These are phyloP conservation scores for Brachynemurus nebulosus DNA, from an alignment of 2,888 invertebrate genomes.

Conservation along the genomic window DNA sequence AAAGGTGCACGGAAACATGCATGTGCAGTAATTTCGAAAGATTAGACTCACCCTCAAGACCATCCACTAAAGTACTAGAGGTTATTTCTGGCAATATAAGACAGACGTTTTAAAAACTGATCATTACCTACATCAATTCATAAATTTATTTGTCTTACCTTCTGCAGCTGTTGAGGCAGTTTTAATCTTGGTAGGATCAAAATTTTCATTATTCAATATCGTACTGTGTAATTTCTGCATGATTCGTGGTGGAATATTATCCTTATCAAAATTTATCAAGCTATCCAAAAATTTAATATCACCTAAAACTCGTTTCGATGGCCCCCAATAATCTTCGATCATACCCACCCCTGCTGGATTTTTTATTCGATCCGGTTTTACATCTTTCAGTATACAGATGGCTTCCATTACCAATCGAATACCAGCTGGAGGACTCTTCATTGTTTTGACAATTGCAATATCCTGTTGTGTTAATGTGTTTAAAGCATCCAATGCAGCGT, in stretches of 20 bases:
- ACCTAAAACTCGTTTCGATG: constrained; percentile 74
- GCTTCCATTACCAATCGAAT: constrained; percentile 91
- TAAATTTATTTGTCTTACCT: constrained; percentile 37
- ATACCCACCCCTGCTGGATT: constrained; percentile 73
- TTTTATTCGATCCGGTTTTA: constrained; percentile 78
- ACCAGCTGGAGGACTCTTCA: constrained; percentile 89
- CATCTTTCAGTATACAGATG: constrained; percentile 82
- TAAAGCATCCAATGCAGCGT: constrained; percentile 72
- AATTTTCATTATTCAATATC: constrained; percentile 70
- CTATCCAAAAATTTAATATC: constrained; percentile 87
- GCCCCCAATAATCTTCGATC: constrained; percentile 86
- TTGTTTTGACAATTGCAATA: constrained; percentile 86
- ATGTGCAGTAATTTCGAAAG: too few species aligned
- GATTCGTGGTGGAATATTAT: constrained; percentile 71
- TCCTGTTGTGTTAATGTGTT: constrained; percentile 82
- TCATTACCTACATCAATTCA: too few species aligned
- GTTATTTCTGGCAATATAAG: too few species aligned
- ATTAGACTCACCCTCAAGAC: too few species aligned
- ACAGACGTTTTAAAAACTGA: too few species aligned
- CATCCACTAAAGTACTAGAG: too few species aligned
- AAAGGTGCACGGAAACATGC: too few species aligned
- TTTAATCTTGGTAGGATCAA: constrained; percentile 83
- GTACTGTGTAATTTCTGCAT: constrained; percentile 74
- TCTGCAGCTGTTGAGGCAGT: constrained; percentile 80
- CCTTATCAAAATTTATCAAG: constrained; percentile 79